phyloP scores from a whole-genome alignment of 2,888 invertebrate species.

The Eucriotettix oculatus region DNA sequence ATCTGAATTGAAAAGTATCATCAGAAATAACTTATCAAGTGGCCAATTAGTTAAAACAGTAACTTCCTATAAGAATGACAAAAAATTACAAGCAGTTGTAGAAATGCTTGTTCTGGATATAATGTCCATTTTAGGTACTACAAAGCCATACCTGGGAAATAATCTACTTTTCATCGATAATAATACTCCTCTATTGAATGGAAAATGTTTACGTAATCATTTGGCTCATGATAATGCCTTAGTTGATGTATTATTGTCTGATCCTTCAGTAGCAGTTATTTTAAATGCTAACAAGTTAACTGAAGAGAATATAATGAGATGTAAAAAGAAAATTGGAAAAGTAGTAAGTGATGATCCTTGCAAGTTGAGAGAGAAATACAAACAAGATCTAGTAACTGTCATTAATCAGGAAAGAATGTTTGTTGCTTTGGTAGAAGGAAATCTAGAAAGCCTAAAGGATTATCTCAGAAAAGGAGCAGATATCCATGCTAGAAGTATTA shows the following conservation, averaged over 20 bases:
- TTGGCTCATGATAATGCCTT: conserved; percentile 14
- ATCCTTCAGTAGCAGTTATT: conserved; percentile 11
- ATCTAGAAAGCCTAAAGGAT: conserved; percentile 7
- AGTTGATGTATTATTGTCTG: conserved; percentile 8
- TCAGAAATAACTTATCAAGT: conserved; percentile 2
- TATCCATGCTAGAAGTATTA: conserved; percentile 6
- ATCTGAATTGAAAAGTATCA: background rate
- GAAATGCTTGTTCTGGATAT: conserved; percentile 16
- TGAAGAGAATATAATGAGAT: background rate
- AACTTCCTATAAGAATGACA: conserved; percentile 5
- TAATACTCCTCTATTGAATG: conserved; percentile 13
- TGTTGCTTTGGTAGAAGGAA: conserved; percentile 10
- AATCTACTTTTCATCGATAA: conserved; percentile 13
- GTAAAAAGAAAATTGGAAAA: conserved; percentile 7
- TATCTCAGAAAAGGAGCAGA: conserved; percentile 11
- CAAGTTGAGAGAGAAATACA: conserved; percentile 6
- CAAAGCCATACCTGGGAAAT: conserved; percentile 4
- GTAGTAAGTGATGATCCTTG: background rate
- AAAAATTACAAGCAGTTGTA: conserved; percentile 7
- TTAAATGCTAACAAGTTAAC: conserved; percentile 10
- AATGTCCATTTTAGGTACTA: conserved; percentile 11
- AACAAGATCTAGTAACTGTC: conserved; percentile 3
- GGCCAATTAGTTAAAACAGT: background rate
- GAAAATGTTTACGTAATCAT: conserved; percentile 15
- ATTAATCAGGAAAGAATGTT: conserved; percentile 9